phyloP scores from a whole-genome alignment of 2,888 invertebrate genomes.

The Ganaspis brasiliensis region DNA sequence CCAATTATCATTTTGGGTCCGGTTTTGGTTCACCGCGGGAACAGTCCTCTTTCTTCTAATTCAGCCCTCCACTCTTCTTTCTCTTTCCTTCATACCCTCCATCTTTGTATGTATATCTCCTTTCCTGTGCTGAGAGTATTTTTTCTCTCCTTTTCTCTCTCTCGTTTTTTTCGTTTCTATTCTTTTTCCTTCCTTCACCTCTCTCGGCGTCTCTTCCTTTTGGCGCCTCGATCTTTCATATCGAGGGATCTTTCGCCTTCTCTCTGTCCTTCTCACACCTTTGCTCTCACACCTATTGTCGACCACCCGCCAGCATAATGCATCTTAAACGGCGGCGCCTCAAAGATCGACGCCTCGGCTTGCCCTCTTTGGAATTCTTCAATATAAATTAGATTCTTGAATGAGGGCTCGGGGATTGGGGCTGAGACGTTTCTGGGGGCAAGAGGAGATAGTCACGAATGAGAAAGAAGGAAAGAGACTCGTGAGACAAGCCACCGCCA shows the following conservation, averaged over 20 bases:
- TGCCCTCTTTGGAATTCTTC: constrained; percentile 77
- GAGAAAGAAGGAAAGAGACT: constrained; percentile 53
- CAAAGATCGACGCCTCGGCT: constrained; percentile 79
- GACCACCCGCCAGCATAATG: constrained; percentile 77
- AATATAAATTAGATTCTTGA: constrained; percentile 79
- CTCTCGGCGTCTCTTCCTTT: constrained; percentile 49
- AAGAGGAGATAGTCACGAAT: constrained; percentile 56
- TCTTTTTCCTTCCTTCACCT: constrained; percentile 49
- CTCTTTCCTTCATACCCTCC: constrained; percentile 41
- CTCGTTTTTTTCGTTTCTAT: constrained; percentile 54
- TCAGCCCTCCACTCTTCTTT: constrained; percentile 50
- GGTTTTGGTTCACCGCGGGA: constrained; percentile 46
- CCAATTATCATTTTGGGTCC: constrained; percentile 72
- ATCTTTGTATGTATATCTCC: not conserved
- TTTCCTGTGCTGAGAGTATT: constrained; percentile 17
- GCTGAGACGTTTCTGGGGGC: constrained; percentile 41
- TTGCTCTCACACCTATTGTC: constrained; percentile 70
- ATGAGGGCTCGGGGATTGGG: constrained; percentile 67
- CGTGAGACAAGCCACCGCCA: constrained; percentile 50
- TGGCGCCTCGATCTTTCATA: constrained; percentile 43
- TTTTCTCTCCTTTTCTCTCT: constrained; percentile 47
- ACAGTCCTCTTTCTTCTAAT: constrained; percentile 34
- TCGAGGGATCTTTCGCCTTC: constrained; percentile 44
- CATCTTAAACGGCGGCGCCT: constrained; percentile 80
- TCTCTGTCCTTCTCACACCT: constrained; percentile 46